Conservation (phyloP, 2,888 invertebrate genomes). For the Horisme vitalbata region DNA sequence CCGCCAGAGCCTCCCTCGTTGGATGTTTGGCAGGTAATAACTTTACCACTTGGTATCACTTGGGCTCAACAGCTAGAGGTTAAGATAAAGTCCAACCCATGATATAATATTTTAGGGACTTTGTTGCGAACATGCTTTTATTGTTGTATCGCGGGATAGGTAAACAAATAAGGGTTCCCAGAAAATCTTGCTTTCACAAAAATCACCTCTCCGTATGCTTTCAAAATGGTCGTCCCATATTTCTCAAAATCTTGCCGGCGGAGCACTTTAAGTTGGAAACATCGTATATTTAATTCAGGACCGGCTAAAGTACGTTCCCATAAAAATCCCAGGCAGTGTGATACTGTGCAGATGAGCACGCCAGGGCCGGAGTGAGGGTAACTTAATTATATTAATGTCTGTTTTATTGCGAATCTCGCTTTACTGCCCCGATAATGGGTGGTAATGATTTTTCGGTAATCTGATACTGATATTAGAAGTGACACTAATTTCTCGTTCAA, state of each 20-base stretch:
- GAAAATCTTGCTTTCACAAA: constrained; percentile 21
- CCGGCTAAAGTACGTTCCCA: constrained; percentile 74
- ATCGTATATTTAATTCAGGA: constrained; percentile 80
- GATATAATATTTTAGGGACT: too few relatives aligned
- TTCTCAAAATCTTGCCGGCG: constrained; percentile 74
- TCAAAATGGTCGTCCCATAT: constrained; percentile 53
- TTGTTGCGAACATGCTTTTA: too few relatives aligned
- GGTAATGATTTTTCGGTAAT: constrained; percentile 64
- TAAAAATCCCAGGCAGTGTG: constrained; percentile 75
- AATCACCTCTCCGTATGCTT: constrained; percentile 16
- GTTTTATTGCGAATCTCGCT: constrained; percentile 79
- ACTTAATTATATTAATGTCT: constrained; percentile 76
- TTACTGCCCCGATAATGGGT: constrained; percentile 71
- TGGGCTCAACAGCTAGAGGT: too few relatives aligned
- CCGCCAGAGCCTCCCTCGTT: too few relatives aligned
- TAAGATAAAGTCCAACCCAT: too few relatives aligned
- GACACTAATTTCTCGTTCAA: background rate
- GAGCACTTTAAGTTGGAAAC: constrained; percentile 76
- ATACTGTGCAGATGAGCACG: constrained; percentile 79
- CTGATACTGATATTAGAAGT: constrained; percentile 38
- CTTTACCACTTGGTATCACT: too few relatives aligned
- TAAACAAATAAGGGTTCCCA: too few relatives aligned
- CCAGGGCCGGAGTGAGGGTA: constrained; percentile 72
- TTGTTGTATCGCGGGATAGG: too few relatives aligned
- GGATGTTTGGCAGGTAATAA: too few relatives aligned